These are phyloP conservation scores for Hemitrygon akajei DNA, from an alignment of 2,797 vertebrate species.

Conservation along the genomic window DNA sequence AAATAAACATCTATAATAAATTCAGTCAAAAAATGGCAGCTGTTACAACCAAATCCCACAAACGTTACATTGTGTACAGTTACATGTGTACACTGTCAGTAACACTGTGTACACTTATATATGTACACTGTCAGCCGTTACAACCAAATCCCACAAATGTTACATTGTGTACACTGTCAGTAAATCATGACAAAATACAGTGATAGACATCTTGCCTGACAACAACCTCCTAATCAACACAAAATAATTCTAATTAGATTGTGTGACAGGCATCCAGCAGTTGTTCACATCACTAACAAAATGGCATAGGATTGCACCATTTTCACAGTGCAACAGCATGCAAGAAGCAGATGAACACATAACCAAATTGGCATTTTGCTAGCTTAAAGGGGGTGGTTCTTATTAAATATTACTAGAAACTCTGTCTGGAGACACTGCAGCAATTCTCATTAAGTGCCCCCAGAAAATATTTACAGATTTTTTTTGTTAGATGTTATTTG, in stretches of 20 bases:
- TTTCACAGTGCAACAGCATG: constrained; percentile 17
- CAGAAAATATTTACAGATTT: not conserved
- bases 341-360: not conserved
- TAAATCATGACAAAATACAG: constrained; percentile 29
- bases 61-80: constrained; percentile 7
- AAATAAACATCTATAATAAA: constrained; percentile 25
- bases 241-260: not conserved
- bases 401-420: not conserved
- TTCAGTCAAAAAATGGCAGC: constrained; percentile 12
- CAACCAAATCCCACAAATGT: constrained; percentile 12
- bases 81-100: too few species aligned
- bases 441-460: not conserved
- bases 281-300: constrained; percentile 13
- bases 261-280: not conserved
- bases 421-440: not conserved
- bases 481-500: not conserved
- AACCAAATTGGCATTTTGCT: not conserved
- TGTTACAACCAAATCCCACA: constrained; percentile 16
- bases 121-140: not conserved
- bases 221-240: constrained; percentile 6
- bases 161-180: constrained; percentile 11
- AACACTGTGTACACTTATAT: too few species aligned
- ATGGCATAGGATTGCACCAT: not conserved
- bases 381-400: not conserved
- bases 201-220: constrained; percentile 22